Evolutionary conservation across 2,888 invertebrate genomes (phyloP).

Genomic region (Callyntrura guangdongensis): DNA sequence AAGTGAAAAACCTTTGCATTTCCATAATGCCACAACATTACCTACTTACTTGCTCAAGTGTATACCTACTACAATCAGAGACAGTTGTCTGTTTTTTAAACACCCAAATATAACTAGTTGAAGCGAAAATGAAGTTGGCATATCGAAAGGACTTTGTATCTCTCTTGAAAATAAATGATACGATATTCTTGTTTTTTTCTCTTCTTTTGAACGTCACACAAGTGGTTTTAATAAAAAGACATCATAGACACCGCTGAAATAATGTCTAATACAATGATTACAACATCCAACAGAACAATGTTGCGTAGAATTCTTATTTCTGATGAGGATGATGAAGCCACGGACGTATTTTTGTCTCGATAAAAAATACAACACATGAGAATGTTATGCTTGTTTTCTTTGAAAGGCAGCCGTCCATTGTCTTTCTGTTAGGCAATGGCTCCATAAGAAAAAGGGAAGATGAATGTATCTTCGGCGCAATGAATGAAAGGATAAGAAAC

Average conservation of each 20-base stretch:
- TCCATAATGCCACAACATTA: too few species aligned
- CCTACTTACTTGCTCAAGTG: too few species aligned
- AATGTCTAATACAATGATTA: conserved; percentile 2
- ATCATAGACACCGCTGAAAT: conserved; percentile 53
- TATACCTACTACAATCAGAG: too few species aligned
- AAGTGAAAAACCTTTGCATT: too few species aligned
- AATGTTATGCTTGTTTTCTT: conserved; percentile 72
- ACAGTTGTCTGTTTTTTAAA: too few species aligned
- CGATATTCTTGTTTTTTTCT: conserved; percentile 62
- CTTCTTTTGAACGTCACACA: conserved; percentile 38
- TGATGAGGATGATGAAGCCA: conserved; percentile 55
- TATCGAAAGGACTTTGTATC: conserved; percentile 30
- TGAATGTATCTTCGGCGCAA: conserved; percentile 63
- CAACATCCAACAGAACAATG: background rate
- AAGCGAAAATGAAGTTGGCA: background rate
- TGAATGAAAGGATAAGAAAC: conserved; percentile 32
- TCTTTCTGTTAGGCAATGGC: conserved; percentile 49
- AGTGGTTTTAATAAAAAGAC: conserved; percentile 55
- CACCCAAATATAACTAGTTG: too few species aligned
- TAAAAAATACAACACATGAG: conserved; percentile 49
- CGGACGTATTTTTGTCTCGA: conserved; percentile 51
- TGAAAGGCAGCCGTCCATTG: conserved; percentile 75
- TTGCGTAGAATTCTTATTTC: too few species aligned
- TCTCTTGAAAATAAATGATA: conserved; percentile 75
- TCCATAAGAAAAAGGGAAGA: conserved; percentile 5